A percentile compares a stretch with the other conserved stretches of the same genome.
Conservation (phyloP, 1,140 invertebrate genomes). For the Drosophila carrolli region DNA sequence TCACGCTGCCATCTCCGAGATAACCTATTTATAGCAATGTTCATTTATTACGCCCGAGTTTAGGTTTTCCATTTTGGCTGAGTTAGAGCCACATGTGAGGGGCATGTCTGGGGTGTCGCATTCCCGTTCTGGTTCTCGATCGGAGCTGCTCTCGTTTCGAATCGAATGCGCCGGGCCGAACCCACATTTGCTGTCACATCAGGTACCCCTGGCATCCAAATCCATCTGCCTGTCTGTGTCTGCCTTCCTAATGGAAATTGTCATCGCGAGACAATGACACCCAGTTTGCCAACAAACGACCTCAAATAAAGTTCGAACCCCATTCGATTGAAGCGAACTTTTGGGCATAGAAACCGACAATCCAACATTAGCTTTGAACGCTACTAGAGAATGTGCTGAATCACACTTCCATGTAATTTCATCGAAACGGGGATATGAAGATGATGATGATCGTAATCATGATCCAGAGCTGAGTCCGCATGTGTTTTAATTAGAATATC, state of each 20-base stretch:
- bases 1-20: conserved; percentile 29
- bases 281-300: conserved; percentile 4
- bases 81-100: conserved; percentile 58
- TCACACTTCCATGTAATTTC: conserved; percentile 78
- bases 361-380: conserved; percentile 75
- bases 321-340: conserved; percentile 55
- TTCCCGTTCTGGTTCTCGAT: conserved; percentile 36
- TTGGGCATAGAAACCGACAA: conserved; percentile 45
- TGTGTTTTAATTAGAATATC: conserved; percentile 82
- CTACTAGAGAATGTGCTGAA: conserved; percentile 57
- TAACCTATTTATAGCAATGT: conserved; percentile 56
- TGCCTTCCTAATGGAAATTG: conserved; percentile 72
- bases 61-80: conserved; percentile 51
- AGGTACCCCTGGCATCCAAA: conserved; percentile 67
- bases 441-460: conserved; percentile 11
- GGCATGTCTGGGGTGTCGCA: conserved; percentile 62
- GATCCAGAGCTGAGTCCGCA: conserved; percentile 47
- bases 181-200: conserved; percentile 67
- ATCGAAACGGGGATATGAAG: conserved; percentile 42
- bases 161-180: conserved; percentile 42
- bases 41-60: conserved; percentile 69
- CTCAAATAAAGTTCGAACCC: conserved; percentile 42
- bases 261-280: conserved; percentile 61
- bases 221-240: conserved; percentile 56
- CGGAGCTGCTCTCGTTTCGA: conserved; percentile 65